Base-by-base conservation (phyloP, 2,888 invertebrate species). In the Notodromas monacha region DNA sequence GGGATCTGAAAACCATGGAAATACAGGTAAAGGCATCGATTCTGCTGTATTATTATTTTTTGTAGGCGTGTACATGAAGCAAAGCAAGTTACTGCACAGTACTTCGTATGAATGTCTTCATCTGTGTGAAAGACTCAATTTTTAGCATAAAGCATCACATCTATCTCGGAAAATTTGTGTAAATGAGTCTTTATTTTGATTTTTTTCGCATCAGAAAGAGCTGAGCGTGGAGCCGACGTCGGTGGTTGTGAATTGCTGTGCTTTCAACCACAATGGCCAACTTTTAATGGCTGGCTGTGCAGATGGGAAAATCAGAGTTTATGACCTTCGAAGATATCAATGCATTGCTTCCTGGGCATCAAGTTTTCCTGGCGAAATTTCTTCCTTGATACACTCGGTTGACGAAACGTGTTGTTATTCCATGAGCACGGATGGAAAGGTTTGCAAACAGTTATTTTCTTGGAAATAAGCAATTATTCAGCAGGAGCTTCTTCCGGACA, bases 231-330 rank as follows among this genome's bases (percentile, higher is more conserved):
- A 21, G 8, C 21, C 21, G 6, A 21, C 21, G 6, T 12, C 27
- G 6, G 41, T 44, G 26, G 46, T 55, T 8, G 48, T 57, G 2
- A 53, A 56, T 29, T 58, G 58, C 38, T 57, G 55, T 30, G 46
- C 53, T 1, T 60, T 57, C 41, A 61, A 60, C 42, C 60, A 58
- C 38, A 59, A 58, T 41, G 61, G 61, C 4, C 57, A 59, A 38
- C 43, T 60, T 12, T 41, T 61, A 21, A 47, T 61, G 14, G 54
- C 57, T 16, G 62, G 61, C 15, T 49, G 55, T 12, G 57, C 53
- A 2, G 60, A 62, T 43, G 62, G 62, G 5, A 48, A 50, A 29
- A 50, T 61, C 32, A 43, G 57, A 27, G 51, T 61, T 31, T 56
- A 57, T 40, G 61, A 61, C 43, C 41, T 59, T 28, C 44, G 56